Percentiles rank a stretch among this genome's conserved stretches.
These are phyloP conservation scores for Mus spicilegus DNA, from an alignment of 2,113 vertebrate genomes.

Conservation along the genomic window DNA sequence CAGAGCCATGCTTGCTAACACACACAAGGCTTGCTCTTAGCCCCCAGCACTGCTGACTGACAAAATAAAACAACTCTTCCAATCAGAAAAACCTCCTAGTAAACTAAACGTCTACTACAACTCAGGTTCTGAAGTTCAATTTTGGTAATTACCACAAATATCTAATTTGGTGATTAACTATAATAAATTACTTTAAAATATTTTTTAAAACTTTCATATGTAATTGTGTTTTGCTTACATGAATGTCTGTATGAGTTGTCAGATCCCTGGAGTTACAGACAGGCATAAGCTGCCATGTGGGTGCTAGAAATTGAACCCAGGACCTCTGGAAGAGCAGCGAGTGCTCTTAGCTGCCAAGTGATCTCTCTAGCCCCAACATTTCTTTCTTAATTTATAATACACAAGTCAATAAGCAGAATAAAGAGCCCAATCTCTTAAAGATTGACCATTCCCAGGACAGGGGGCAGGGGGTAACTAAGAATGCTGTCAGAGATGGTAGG, in stretches of 20 bases:
- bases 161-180: conserved; percentile 41
- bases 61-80: background rate
- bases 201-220: background rate
- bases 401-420: conserved; percentile 14
- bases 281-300: background rate
- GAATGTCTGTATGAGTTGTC: background rate
- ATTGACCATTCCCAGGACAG: background rate
- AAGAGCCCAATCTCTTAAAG: background rate
- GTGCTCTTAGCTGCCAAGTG: background rate
- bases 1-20: background rate
- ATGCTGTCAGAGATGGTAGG: too few species aligned
- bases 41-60: background rate
- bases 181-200: background rate
- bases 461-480: background rate
- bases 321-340: background rate
- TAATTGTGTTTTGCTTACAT: background rate
- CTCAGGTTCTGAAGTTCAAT: conserved; percentile 3
- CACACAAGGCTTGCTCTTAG: background rate
- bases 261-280: background rate
- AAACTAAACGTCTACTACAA: background rate
- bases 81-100: background rate
- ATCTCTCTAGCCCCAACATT: background rate
- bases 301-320: background rate
- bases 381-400: conserved; percentile 29
- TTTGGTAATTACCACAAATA: background rate